Evolutionary conservation across 2,797 vertebrate species (phyloP), one percentile per base, ranked within the genome.

Genomic region (Peromyscus melanophrys): DNA sequence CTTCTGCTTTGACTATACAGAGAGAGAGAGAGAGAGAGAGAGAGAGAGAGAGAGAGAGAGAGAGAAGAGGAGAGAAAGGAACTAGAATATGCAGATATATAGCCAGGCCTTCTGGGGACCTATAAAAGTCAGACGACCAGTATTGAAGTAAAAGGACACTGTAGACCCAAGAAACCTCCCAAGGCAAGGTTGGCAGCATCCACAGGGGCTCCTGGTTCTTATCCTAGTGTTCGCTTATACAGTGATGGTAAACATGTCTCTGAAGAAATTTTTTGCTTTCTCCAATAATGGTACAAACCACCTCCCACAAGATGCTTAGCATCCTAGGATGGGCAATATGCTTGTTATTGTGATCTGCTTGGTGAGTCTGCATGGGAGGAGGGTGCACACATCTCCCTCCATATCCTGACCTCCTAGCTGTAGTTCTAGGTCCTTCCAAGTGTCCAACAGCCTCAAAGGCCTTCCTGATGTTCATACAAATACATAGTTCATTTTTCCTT

Each of bases 211-310:
- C 80, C 87, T 84, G 55, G 31, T 59, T 67, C 49, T 73, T 69
- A 92, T 49, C 29, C n/a, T 46, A 21, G 37, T 61, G 73, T 85
- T 92, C 81, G 67, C 27, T 84, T 81, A 86, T 52, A 88, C 23
- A 93, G 34, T 34, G 69, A 4, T 92, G 73, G 91, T 92, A 94
- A 87, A 95, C 59, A 43, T 19, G 43, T 34, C 81, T 73, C 89
- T 67, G 63, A 91, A 92, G 49, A 97, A 92, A 95, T 31, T 29
- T 90, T 90, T 67, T 75, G 55, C 16, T 95, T 93, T 83, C 27
- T 31, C 19, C 29, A 95, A n/a, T 40, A 77, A 89, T 34, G 13
- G 69, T 93, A 23, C 40, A 82, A 90, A 85, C 52, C 34, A 81
- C 9, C 21, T 17, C 49, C 19, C 67, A 88, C n/a, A 40, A 19